Percentiles rank a stretch among this genome's conserved stretches.
These are phyloP conservation scores for Sanderia malayensis DNA, from an alignment of 30 jellyfish, hydroid and myxozoan species.

Conservation along the genomic window DNA sequence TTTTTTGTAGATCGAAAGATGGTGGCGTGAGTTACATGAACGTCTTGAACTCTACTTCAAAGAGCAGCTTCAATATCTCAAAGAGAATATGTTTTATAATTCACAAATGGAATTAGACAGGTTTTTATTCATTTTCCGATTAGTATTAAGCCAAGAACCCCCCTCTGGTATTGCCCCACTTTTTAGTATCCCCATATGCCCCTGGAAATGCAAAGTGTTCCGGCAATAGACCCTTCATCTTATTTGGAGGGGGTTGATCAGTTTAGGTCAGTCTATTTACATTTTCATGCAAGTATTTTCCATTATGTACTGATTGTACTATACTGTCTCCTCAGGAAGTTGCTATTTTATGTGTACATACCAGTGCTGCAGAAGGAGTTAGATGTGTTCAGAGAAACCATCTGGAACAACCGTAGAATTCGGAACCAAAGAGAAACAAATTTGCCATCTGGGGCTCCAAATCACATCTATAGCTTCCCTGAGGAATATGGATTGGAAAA, in stretches of 20 bases:
- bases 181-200: slow-evolving; percentile 3
- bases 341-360: slow-evolving; percentile 32
- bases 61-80: slow-evolving; percentile 50
- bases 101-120: slow-evolving; percentile 38
- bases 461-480: slow-evolving; percentile 25
- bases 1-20: slow-evolving; percentile 29
- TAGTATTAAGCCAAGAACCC: neutral
- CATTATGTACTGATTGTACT: neutral
- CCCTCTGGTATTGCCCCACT: neutral
- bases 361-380: slow-evolving; percentile 53
- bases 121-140: slow-evolving; percentile 23
- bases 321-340: slow-evolving; percentile 18
- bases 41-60: slow-evolving; percentile 45
- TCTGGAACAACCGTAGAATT: slow-evolving; percentile 35
- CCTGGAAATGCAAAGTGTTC: neutral
- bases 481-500: slow-evolving; percentile 35
- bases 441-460: slow-evolving; percentile 48
- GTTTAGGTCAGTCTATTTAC: slow-evolving; percentile 11
- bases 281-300: slow-evolving; percentile 7
- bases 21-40: slow-evolving; percentile 51
- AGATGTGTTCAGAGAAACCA: slow-evolving; percentile 34
- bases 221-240: neutral
- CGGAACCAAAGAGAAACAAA: slow-evolving; percentile 28
- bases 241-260: slow-evolving; percentile 4
- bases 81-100: slow-evolving; percentile 34